Base-by-base conservation (phyloP, 2,113 vertebrate species). In the Neolamprologus sp. region DNA sequence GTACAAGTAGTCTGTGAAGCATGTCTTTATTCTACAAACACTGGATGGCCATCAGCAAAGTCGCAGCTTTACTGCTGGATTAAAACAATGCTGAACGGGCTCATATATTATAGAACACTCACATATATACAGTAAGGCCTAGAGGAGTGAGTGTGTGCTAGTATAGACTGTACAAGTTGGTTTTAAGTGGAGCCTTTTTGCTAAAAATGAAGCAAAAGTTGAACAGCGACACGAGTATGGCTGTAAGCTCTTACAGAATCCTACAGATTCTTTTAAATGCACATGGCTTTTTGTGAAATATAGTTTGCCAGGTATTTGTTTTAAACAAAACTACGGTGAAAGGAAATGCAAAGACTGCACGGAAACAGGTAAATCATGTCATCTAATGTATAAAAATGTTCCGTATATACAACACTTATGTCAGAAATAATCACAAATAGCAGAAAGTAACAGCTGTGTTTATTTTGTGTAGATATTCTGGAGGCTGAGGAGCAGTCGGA, bases 81-180 rank as follows among this genome's bases (percentile, higher is more conserved):
- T 21, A 68, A 12, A 92, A 92, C 79, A 88, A 78, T 17, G 53
- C 82, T 81, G 54, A 78, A 83, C 35, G 83, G 80, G 85, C 78
- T 92, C 65, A 19, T 89, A 81, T 85, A 85, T 78, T 88, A 94
- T 81, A 75, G 58, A 94, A 83, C 93, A 92, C 92, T 94, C 92
- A 91, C 88, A 68, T 95, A 93, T 93, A 53, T 95, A 95, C 94
- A 96, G 84, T 96, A 95, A 96, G 94, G 95, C 95, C 90, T 93
- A 94, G 91, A 95, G 93, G 92, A 91, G 95, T 89, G 94, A 93
- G 90, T 88, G 89, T 91, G 88, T 88, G 82, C 85, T 80, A 87
- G 84, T 79, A 54, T 49, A 55, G 83, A 89, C 94, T 94, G 91
- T 95, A 95, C 91, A 95, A n/a, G 82, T 89, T 63, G 83, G 80